phyloP scores from a whole-genome alignment of 2,113 vertebrate species.

The Lagopus muta region DNA sequence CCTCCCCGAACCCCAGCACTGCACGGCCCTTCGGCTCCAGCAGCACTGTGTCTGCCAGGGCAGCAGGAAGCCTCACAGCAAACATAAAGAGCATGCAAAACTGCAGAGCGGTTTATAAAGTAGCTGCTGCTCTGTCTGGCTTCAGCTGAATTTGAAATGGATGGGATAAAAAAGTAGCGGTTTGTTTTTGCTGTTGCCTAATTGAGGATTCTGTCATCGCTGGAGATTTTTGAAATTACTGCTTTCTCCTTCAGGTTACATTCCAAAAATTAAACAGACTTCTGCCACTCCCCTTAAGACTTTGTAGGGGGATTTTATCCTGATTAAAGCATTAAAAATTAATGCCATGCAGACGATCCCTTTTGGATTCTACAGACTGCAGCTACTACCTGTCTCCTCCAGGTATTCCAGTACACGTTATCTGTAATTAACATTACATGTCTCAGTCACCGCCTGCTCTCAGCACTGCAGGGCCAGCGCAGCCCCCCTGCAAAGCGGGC shows the following conservation, averaged over 20 bases:
- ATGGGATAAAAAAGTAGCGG: neutral
- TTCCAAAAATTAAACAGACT: slow-evolving; percentile 48
- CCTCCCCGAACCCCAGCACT: neutral
- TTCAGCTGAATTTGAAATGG: neutral
- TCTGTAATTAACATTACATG: slow-evolving; percentile 21
- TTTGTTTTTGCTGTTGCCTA: slow-evolving; percentile 20
- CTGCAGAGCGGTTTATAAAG: neutral
- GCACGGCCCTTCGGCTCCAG: neutral
- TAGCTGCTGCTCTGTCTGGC: neutral
- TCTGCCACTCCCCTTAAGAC: slow-evolving; percentile 13
- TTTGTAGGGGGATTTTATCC: slow-evolving; percentile 38
- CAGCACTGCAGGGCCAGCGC: neutral
- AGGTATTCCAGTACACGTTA: slow-evolving; percentile 14
- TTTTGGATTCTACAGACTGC: slow-evolving; percentile 21
- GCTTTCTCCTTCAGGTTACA: slow-evolving; percentile 29
- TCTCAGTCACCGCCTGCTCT: slow-evolving; percentile 6
- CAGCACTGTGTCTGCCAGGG: neutral
- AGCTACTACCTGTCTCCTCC: slow-evolving; percentile 27
- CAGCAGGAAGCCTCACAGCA: neutral
- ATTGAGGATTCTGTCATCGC: neutral
- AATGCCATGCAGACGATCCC: slow-evolving; percentile 41
- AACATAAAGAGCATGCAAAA: neutral
- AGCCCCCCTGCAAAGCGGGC: neutral
- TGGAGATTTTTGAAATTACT: neutral
- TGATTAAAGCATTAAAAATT: slow-evolving; percentile 65